phyloP scores from a whole-genome alignment of 1,140 invertebrate genomes.

The Trachymyrmex cornetzi region DNA sequence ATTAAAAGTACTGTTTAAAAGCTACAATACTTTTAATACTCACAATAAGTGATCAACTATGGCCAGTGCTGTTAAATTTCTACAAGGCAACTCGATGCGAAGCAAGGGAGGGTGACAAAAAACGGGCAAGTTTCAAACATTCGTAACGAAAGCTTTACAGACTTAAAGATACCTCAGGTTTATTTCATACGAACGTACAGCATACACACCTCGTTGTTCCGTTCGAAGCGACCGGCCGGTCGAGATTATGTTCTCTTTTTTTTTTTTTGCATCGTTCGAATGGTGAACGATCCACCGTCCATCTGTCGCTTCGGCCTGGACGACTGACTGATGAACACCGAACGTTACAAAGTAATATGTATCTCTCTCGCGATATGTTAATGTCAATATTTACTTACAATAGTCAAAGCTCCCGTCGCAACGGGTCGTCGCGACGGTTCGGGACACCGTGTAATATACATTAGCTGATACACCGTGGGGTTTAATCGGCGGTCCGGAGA shows the following conservation, averaged over 20 bases:
- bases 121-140: conserved; percentile 41
- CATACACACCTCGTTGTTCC: conserved; percentile 24
- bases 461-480: conserved; percentile 56
- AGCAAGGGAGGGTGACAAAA: background rate
- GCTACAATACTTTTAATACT: no score
- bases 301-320: conserved; percentile 53
- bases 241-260: background rate
- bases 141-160: conserved; percentile 74
- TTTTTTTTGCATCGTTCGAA: background rate
- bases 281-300: background rate
- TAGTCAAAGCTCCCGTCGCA: conserved; percentile 67
- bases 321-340: conserved; percentile 58
- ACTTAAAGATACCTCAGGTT: conserved; percentile 75
- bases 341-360: conserved; percentile 68
- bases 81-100: background rate
- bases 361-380: conserved; percentile 56
- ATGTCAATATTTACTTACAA: conserved; percentile 74
- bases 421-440: conserved; percentile 39
- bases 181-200: conserved; percentile 65
- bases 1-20: no score
- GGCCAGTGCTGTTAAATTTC: no score
- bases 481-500: conserved; percentile 68
- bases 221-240: conserved; percentile 49
- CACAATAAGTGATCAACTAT: no score
- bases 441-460: conserved; percentile 64